A percentile compares a stretch with the other conserved stretches of the same genome.
phyloP scores from a whole-genome alignment of 2,113 vertebrate genomes.

The Columba janthina region DNA sequence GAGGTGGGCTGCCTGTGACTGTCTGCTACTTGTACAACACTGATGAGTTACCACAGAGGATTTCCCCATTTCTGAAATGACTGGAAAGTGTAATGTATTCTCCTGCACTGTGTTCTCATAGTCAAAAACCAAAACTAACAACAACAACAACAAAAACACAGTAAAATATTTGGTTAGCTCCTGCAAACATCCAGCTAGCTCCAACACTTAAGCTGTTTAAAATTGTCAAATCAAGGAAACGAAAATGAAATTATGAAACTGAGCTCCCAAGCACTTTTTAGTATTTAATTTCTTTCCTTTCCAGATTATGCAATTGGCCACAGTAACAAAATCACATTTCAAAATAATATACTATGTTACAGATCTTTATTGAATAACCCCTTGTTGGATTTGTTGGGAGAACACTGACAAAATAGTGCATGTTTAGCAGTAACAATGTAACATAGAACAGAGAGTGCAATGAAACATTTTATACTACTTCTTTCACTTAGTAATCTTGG shows the following conservation, averaged over 20 bases:
- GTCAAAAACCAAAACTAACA: not conserved
- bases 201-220: not conserved
- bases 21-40: fast-evolving
- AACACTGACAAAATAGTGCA: not conserved
- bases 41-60: not conserved
- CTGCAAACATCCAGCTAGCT: not conserved
- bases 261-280: not conserved
- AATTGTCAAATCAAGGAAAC: not conserved
- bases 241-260: not conserved
- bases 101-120: not conserved
- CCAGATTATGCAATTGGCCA: not conserved
- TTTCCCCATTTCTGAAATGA: not conserved
- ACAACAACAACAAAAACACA: no score
- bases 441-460: not conserved
- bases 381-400: not conserved
- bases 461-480: not conserved
- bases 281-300: not conserved
- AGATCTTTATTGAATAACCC: not conserved
- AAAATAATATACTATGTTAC: not conserved
- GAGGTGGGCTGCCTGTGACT: not conserved
- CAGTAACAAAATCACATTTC: not conserved
- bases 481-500: not conserved
- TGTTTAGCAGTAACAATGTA: not conserved
- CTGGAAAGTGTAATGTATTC: not conserved
- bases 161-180: not conserved